A percentile compares a stretch with the other conserved stretches of the same genome.
These are phyloP conservation scores for Laticauda laticaudata DNA, from an alignment of 2,113 vertebrate species.

Conservation along the genomic window DNA sequence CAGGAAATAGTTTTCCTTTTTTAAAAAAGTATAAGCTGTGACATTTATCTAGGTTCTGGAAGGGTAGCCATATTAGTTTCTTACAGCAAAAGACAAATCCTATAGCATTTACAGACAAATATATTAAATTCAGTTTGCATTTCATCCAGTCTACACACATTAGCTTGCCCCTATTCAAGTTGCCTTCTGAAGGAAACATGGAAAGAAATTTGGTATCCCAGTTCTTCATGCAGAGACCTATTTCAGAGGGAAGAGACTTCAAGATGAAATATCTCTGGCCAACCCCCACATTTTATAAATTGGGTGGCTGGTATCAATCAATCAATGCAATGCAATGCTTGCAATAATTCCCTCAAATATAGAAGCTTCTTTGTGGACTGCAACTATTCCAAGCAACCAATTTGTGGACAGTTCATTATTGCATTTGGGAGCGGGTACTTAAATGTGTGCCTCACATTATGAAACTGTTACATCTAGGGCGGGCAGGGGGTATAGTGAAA, in stretches of 20 bases:
- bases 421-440: not conserved
- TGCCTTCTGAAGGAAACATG: not conserved
- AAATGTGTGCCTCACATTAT: not conserved
- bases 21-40: not conserved
- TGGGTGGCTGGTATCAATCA: not conserved
- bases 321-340: not conserved
- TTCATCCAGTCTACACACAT: not conserved
- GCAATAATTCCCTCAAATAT: not conserved
- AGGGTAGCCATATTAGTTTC: not conserved
- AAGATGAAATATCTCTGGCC: not conserved
- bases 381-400: not conserved
- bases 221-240: not conserved
- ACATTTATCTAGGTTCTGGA: not conserved
- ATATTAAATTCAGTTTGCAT: not conserved
- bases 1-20: not conserved
- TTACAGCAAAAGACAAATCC: not conserved
- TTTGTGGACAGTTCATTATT: not conserved
- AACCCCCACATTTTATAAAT: not conserved
- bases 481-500: not conserved
- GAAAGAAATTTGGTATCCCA: not conserved
- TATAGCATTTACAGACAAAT: not conserved
- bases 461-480: not conserved
- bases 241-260: not conserved
- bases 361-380: not conserved
- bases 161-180: not conserved